Evolutionary conservation across 2,888 invertebrate species (phyloP).

Genomic region (Sesia apiformis): DNA sequence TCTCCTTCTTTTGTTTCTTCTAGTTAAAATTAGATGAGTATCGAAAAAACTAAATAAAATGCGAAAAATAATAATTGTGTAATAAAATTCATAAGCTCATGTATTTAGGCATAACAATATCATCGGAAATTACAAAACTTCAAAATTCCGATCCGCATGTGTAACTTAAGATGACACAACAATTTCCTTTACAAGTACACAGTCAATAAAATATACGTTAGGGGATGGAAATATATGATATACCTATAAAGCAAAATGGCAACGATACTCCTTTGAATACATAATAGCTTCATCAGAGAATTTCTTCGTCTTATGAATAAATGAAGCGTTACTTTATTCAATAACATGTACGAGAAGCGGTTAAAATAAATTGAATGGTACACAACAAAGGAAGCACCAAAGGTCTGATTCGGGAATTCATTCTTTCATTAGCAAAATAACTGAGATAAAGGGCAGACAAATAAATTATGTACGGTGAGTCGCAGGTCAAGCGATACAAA

Average conservation of each 20-base stretch:
- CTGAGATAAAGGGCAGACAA: neutral
- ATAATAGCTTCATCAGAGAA: constrained; percentile 4
- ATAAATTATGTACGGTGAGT: constrained; percentile 6
- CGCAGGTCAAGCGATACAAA: too few species aligned
- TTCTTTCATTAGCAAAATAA: constrained; percentile 1
- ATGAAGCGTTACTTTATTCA: constrained; percentile 2
- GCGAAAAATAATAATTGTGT: too few species aligned
- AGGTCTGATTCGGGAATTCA: constrained; percentile 1
- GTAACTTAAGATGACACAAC: too few species aligned
- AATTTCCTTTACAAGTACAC: neutral
- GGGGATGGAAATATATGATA: neutral
- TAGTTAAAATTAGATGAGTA: too few species aligned
- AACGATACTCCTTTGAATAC: constrained; percentile 4
- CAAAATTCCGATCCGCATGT: too few species aligned
- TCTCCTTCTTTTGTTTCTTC: too few species aligned
- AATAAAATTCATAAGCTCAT: too few species aligned
- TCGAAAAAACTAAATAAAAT: too few species aligned
- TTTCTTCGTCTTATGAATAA: constrained; percentile 5
- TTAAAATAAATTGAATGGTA: constrained; percentile 9
- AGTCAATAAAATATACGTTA: neutral
- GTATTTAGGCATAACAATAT: too few species aligned
- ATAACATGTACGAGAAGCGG: constrained; percentile 3
- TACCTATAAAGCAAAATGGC: constrained; percentile 3
- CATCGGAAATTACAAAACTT: too few species aligned
- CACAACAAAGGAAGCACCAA: constrained; percentile 3